Conservation (phyloP, 2,888 invertebrate genomes). For the Catocala sponsa region DNA sequence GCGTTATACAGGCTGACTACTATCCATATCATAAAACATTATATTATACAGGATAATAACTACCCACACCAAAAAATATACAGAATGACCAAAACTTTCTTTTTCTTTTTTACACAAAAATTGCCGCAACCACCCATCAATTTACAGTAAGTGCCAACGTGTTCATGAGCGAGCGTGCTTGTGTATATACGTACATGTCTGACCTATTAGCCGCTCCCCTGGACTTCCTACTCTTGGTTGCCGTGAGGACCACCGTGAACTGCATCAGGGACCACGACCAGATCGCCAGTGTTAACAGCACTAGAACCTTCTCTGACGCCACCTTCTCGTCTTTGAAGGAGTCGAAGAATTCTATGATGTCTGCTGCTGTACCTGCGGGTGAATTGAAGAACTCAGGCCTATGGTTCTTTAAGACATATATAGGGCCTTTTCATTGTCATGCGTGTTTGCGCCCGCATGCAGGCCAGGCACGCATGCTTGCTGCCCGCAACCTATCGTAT, state of each 20-base stretch:
- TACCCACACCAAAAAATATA: too few species aligned
- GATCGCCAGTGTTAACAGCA: constrained; percentile 95
- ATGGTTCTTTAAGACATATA: too few species aligned
- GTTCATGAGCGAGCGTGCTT: constrained; percentile 43
- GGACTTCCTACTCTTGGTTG: constrained; percentile 93
- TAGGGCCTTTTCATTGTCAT: too few species aligned
- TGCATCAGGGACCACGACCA: constrained; percentile 98
- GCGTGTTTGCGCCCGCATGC: too few species aligned
- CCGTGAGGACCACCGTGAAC: constrained; percentile 97
- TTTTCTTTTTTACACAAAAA: neutral
- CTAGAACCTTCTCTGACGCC: constrained; percentile 92
- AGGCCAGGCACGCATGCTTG: too few species aligned
- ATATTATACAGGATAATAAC: too few species aligned
- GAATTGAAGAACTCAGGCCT: neutral
- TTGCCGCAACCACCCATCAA: constrained; percentile 4
- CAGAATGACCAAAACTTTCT: neutral
- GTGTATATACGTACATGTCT: constrained; percentile 81
- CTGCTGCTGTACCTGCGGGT: constrained; percentile 94
- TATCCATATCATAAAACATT: too few species aligned
- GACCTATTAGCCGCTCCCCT: constrained; percentile 89
- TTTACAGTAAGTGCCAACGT: constrained; percentile 21
- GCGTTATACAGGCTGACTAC: too few species aligned
- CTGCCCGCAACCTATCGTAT: too few species aligned
- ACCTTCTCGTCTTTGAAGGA: constrained; percentile 97
- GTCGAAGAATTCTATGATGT: constrained; percentile 98